Conservation (phyloP, 2,113 vertebrate species). For the Eulemur macaco region DNA sequence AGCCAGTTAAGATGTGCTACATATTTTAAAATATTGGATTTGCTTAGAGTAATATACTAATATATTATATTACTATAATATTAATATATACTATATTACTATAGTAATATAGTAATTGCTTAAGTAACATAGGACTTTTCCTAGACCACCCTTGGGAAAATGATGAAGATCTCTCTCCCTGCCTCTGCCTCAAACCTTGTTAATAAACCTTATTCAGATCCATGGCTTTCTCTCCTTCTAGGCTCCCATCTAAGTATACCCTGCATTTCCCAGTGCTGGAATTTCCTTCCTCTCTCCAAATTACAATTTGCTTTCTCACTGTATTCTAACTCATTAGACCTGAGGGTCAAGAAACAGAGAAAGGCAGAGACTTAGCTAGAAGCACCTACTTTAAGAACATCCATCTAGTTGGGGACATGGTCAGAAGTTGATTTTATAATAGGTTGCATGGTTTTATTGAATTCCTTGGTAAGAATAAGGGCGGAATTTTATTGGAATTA, state of each 20-base stretch:
- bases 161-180: not conserved
- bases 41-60: not conserved
- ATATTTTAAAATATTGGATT: conserved; percentile 50
- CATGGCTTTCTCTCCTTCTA: not conserved
- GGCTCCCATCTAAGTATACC: not conserved
- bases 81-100: too few relatives aligned
- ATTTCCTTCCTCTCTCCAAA: not conserved
- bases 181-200: not conserved
- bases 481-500: not conserved
- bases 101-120: not conserved
- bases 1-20: not conserved
- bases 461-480: not conserved
- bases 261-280: not conserved
- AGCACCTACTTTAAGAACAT: not conserved
- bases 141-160: not conserved
- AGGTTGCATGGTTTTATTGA: not conserved
- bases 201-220: not conserved
- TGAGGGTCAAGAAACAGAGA: not conserved
- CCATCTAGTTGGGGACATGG: not conserved
- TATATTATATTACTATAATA: too few relatives aligned
- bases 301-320: not conserved
- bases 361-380: not conserved
- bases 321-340: not conserved
- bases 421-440: not conserved
- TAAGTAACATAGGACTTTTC: not conserved